phyloP scores from a whole-genome alignment of 2,888 invertebrate genomes.

The Scaptomyza flava region DNA sequence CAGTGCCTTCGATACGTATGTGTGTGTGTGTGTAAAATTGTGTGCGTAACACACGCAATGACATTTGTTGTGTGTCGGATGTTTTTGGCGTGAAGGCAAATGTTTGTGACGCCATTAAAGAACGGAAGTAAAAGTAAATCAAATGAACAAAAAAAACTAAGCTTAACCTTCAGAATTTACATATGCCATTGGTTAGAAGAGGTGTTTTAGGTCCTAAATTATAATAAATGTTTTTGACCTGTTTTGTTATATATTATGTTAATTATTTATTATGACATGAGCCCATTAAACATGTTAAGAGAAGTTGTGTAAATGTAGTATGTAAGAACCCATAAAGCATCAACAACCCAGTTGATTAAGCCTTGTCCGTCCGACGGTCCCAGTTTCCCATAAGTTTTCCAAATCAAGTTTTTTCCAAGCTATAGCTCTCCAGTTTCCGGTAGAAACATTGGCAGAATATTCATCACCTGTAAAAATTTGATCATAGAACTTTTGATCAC shows the following conservation, averaged over 20 bases:
- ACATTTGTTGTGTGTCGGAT: conserved; percentile 23
- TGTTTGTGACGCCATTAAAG: conserved; percentile 63
- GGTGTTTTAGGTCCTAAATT: neutral
- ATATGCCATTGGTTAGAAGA: neutral
- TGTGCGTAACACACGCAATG: conserved; percentile 57
- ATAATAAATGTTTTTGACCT: conserved; percentile 32
- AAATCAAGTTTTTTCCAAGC: too few species aligned
- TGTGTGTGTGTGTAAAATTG: conserved; percentile 30
- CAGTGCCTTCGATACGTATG: conserved; percentile 2
- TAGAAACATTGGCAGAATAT: too few species aligned
- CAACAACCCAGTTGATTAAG: too few species aligned
- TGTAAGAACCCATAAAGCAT: too few species aligned
- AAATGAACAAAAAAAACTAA: conserved; percentile 11
- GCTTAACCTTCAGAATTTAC: conserved; percentile 28
- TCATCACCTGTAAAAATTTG: too few species aligned
- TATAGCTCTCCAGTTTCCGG: too few species aligned
- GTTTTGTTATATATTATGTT: neutral
- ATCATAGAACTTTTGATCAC: too few species aligned
- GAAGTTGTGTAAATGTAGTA: neutral
- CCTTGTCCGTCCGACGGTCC: too few species aligned
- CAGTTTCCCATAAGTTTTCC: too few species aligned
- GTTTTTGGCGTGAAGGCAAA: conserved; percentile 37
- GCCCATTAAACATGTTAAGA: neutral
- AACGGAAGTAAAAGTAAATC: conserved; percentile 52
- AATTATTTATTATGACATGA: neutral